Percentiles rank a stretch among this genome's conserved stretches.
Evolutionary conservation across 2,797 vertebrate species (phyloP).

Genomic region (Nothura maculosa): DNA sequence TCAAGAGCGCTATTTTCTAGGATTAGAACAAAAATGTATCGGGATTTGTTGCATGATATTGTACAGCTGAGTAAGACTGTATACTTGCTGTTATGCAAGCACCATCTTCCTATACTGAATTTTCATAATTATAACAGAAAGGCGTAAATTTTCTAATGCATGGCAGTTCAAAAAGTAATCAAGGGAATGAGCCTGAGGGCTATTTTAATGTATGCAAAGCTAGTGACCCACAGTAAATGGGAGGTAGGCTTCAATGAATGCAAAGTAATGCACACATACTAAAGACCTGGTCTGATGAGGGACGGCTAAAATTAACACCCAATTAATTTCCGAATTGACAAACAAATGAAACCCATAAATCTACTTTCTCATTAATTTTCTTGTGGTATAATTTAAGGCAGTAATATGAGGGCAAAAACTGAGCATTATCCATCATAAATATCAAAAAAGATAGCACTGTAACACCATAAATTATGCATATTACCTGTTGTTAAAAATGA

Average conservation of each 20-base stretch:
- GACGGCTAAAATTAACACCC: slow-evolving; percentile 99
- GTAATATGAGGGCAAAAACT: slow-evolving; percentile 93
- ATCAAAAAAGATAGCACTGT: slow-evolving; percentile 95
- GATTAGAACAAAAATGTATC: slow-evolving; percentile 57
- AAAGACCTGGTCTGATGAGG: slow-evolving; percentile 93
- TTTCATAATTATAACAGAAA: slow-evolving; percentile 96
- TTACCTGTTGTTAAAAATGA: slow-evolving; percentile 91
- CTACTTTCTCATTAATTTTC: slow-evolving; percentile 99
- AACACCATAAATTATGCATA: slow-evolving; percentile 92
- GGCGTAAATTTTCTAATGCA: slow-evolving; percentile 94
- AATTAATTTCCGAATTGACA: slow-evolving; percentile 99
- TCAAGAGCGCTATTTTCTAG: slow-evolving; percentile 42
- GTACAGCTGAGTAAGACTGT: slow-evolving; percentile 3
- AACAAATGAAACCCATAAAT: slow-evolving; percentile 99
- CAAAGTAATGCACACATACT: slow-evolving; percentile 92
- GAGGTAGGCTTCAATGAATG: slow-evolving; percentile 93
- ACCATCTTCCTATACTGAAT: slow-evolving; percentile 87
- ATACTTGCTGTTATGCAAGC: slow-evolving; percentile 85
- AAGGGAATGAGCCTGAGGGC: slow-evolving; percentile 95
- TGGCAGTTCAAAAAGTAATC: slow-evolving; percentile 97
- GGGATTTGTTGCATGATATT: slow-evolving; percentile 54
- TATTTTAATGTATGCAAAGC: slow-evolving; percentile 98
- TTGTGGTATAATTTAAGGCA: slow-evolving; percentile 96
- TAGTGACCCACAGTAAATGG: slow-evolving; percentile 97
- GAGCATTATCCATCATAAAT: slow-evolving; percentile 99